Percentiles rank a stretch among this genome's conserved stretches.
phyloP scores from a whole-genome alignment of 2,797 vertebrate genomes.

The Masticophis lateralis region DNA sequence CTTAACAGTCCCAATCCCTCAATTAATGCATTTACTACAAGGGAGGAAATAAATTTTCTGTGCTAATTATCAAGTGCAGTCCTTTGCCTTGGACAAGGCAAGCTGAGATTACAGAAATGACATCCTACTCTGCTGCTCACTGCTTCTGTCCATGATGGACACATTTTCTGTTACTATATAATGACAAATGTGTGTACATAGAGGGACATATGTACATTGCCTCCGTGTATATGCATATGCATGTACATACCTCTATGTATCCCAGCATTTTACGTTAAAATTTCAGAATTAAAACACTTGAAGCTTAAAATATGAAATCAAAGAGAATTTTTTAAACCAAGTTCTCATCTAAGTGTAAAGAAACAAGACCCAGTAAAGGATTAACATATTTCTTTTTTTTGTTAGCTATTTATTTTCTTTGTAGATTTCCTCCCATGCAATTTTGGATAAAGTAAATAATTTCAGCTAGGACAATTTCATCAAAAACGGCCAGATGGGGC shows the following conservation, averaged over 20 bases:
- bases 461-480: background rate
- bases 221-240: background rate
- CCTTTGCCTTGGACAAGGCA: background rate
- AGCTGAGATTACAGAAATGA: background rate
- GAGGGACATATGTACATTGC: background rate
- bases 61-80: background rate
- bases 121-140: background rate
- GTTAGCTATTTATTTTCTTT: background rate
- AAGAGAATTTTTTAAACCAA: background rate
- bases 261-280: constrained; percentile 4
- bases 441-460: background rate
- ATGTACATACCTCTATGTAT: background rate
- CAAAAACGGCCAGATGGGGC: background rate
- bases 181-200: background rate
- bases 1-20: background rate
- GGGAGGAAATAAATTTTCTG: background rate
- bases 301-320: background rate
- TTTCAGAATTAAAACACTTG: background rate
- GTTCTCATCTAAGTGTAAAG: background rate
- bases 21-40: background rate
- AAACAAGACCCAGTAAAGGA: background rate
- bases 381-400: background rate
- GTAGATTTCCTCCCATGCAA: background rate
- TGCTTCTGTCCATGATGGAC: background rate
- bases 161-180: background rate